A percentile compares a stretch with the other conserved stretches of the same genome.
Evolutionary conservation across 2,888 invertebrate species (phyloP).

Genomic region (Drosophila rubida): DNA sequence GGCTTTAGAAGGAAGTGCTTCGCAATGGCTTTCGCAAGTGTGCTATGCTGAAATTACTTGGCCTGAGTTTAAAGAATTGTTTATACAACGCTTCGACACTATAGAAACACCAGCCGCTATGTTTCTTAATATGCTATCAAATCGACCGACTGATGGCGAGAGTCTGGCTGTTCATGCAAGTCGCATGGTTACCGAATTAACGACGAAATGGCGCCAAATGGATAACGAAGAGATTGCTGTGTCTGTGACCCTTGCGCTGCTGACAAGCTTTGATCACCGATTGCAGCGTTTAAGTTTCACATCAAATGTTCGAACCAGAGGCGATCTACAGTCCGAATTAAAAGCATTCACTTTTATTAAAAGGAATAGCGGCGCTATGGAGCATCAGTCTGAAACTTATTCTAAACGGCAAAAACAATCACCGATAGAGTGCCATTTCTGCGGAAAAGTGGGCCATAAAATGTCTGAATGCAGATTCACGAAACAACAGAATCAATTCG

Average conservation of each 20-base stretch:
- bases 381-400: conserved; percentile 7
- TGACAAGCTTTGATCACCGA: conserved; percentile 26
- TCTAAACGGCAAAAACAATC: conserved; percentile 4
- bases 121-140: conserved; percentile 25
- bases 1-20: no score
- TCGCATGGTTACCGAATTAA: conserved; percentile 11
- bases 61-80: no score
- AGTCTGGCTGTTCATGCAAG: conserved; percentile 24
- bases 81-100: conserved; percentile 24
- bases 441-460: conserved; percentile 40
- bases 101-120: conserved; percentile 28
- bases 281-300: conserved; percentile 47
- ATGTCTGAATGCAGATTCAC: conserved; percentile 24
- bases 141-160: conserved; percentile 28
- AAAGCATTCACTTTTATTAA: conserved; percentile 23
- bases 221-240: conserved; percentile 28
- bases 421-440: conserved; percentile 36
- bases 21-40: no score
- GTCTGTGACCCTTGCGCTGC: no score
- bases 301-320: conserved; percentile 29
- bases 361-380: conserved; percentile 11
- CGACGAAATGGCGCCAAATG: conserved; percentile 37
- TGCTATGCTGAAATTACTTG: no score
- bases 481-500: conserved; percentile 13
- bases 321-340: conserved; percentile 18